A percentile compares a stretch with the other conserved stretches of the same genome.
Conservation (phyloP, 2,113 vertebrate genomes). For the Seriola aureovittata region DNA sequence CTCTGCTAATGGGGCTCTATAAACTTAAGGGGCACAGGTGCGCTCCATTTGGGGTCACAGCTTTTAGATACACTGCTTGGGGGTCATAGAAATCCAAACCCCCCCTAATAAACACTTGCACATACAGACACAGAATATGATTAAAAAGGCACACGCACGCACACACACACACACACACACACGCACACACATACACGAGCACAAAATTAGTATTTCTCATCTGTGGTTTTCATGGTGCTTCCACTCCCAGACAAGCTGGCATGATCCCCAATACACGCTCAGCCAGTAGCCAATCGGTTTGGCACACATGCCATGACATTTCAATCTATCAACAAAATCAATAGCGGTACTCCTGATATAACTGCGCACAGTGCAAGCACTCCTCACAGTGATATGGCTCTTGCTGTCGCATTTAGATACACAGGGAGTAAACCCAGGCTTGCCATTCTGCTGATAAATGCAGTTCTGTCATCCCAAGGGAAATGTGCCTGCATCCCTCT, state of each 20-base stretch:
- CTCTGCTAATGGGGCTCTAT: slow-evolving; percentile 73
- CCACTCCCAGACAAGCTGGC: slow-evolving; percentile 40
- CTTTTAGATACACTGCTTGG: slow-evolving; percentile 68
- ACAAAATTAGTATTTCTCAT: slow-evolving; percentile 52
- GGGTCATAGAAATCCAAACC: slow-evolving; percentile 55
- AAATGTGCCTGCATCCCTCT: slow-evolving; percentile 76
- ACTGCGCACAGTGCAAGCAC: slow-evolving; percentile 59
- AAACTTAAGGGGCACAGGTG: slow-evolving; percentile 80
- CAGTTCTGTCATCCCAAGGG: slow-evolving; percentile 71
- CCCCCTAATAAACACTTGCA: slow-evolving; percentile 37
- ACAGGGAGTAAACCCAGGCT: slow-evolving; percentile 61
- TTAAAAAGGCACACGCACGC: slow-evolving; percentile 8
- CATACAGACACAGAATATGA: slow-evolving; percentile 9
- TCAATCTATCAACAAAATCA: slow-evolving; percentile 80
- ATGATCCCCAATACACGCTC: slow-evolving; percentile 38
- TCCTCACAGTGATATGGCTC: slow-evolving; percentile 45
- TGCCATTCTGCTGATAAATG: slow-evolving; percentile 79
- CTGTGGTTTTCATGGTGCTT: slow-evolving; percentile 33
- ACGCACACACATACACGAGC: slow-evolving; percentile 6
- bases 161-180: slow-evolving; percentile 7
- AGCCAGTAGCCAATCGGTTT: slow-evolving; percentile 47
- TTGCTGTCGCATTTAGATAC: slow-evolving; percentile 72
- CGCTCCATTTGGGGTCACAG: slow-evolving; percentile 72
- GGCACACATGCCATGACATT: slow-evolving; percentile 74
- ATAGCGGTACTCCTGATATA: slow-evolving; percentile 65